These are phyloP conservation scores for Aquatica leii DNA, from an alignment of 2,888 invertebrate species.

Conservation along the genomic window DNA sequence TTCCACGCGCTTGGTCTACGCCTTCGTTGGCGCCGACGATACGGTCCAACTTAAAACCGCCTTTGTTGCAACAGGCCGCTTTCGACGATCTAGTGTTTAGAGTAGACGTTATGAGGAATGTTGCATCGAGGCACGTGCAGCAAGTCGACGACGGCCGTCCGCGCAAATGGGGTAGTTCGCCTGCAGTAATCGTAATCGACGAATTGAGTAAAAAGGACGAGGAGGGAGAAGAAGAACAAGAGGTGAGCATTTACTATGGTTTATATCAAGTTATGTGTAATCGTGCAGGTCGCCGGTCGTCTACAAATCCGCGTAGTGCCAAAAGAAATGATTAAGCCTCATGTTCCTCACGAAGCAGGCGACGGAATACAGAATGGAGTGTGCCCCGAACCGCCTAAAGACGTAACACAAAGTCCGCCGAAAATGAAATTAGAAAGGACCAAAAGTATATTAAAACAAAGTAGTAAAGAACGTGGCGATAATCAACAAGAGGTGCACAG, in stretches of 20 bases:
- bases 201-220: slow-evolving; percentile 35
- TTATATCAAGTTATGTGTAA: background rate
- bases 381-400: slow-evolving; percentile 16
- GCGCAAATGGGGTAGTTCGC: slow-evolving; percentile 54
- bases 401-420: slow-evolving; percentile 32
- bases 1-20: slow-evolving; percentile 59
- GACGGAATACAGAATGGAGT: slow-evolving; percentile 22
- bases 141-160: slow-evolving; percentile 24
- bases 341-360: slow-evolving; percentile 1
- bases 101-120: slow-evolving; percentile 84
- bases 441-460: slow-evolving; percentile 58
- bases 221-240: slow-evolving; percentile 52
- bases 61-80: slow-evolving; percentile 84
- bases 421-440: slow-evolving; percentile 54
- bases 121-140: slow-evolving; percentile 67
- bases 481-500: slow-evolving; percentile 46
- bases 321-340: slow-evolving; percentile 46
- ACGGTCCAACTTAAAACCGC: slow-evolving; percentile 76
- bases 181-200: slow-evolving; percentile 45
- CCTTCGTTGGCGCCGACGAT: slow-evolving; percentile 62
- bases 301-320: slow-evolving; percentile 83
- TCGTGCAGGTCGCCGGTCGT: slow-evolving; percentile 77
- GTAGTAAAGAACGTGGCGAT: slow-evolving; percentile 55
- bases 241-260: slow-evolving; percentile 50
- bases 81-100: slow-evolving; percentile 83